These are phyloP conservation scores for western clawed frog (Xenopus tropicalis) DNA, from an alignment of 2,113 vertebrate genomes.

Conservation along the genomic window DNA sequence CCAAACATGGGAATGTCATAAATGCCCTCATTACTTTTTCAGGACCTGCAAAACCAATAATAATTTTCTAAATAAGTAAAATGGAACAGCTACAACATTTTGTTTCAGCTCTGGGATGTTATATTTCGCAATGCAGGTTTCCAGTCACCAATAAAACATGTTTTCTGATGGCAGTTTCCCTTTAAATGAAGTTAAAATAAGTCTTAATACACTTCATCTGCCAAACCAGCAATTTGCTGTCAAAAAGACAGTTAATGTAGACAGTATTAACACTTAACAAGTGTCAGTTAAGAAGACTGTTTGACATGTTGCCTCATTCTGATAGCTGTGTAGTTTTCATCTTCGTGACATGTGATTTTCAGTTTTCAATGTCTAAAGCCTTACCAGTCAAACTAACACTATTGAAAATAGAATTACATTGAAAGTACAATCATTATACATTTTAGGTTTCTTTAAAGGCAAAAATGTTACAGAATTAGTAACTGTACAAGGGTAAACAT, in stretches of 20 bases:
- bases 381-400: conserved; percentile 22
- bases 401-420: background rate
- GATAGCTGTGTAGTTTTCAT: conserved; percentile 57
- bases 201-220: conserved; percentile 43
- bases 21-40: no score
- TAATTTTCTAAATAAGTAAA: no score
- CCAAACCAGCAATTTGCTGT: conserved; percentile 55
- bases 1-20: no score
- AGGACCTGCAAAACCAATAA: no score
- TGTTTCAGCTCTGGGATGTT: background rate
- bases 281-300: conserved; percentile 56
- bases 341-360: conserved; percentile 58
- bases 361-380: conserved; percentile 44
- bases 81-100: no score
- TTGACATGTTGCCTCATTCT: conserved; percentile 58
- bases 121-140: background rate
- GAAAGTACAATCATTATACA: background rate
- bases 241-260: conserved; percentile 50
- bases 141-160: background rate
- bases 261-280: conserved; percentile 56
- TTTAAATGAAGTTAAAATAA: conserved; percentile 29
- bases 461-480: no score
- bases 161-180: background rate
- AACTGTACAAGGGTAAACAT: no score
- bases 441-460: background rate